phyloP scores from a whole-genome alignment of 2,888 invertebrate genomes.

The Athalia rosae region DNA sequence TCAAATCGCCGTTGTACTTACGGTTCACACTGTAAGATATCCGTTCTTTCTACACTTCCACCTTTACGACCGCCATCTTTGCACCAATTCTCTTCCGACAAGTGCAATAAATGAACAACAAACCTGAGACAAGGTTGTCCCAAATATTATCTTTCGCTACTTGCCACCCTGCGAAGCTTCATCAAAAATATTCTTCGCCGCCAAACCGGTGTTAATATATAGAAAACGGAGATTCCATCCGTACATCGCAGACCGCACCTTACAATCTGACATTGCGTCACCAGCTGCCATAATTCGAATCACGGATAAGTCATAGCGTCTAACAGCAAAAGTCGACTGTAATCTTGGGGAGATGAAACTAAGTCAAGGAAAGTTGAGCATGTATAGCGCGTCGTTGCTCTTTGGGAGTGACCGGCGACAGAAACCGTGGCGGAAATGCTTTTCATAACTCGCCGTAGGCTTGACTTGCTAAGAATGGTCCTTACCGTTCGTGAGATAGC shows the following conservation, averaged over 20 bases:
- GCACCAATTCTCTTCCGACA: slow-evolving; percentile 19
- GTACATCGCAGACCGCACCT: background rate
- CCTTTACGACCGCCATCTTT: slow-evolving; percentile 39
- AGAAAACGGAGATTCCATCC: slow-evolving; percentile 1
- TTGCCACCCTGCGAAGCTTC: slow-evolving; percentile 2
- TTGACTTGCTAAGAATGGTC: slow-evolving; percentile 29
- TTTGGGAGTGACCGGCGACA: slow-evolving; percentile 55
- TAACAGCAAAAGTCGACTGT: slow-evolving; percentile 7
- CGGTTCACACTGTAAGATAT: slow-evolving; percentile 3
- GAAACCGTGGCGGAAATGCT: slow-evolving; percentile 65
- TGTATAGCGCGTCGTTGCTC: slow-evolving; percentile 35
- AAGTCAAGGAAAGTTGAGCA: slow-evolving; percentile 32
- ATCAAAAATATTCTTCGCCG: background rate
- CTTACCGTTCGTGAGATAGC: background rate
- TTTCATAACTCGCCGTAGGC: slow-evolving; percentile 57
- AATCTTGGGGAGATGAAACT: slow-evolving; percentile 18
- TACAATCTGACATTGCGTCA: slow-evolving; percentile 20
- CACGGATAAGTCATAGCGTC: slow-evolving; percentile 40
- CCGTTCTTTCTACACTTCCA: slow-evolving; percentile 1
- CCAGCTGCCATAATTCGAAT: slow-evolving; percentile 30
- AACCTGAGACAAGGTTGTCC: background rate
- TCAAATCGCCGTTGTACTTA: slow-evolving; percentile 31
- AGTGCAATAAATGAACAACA: slow-evolving; percentile 9
- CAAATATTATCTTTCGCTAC: background rate
- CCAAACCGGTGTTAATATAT: background rate